These are phyloP conservation scores for Herpetotheres cachinnans DNA, from an alignment of 2,113 vertebrate genomes.

Conservation along the genomic window DNA sequence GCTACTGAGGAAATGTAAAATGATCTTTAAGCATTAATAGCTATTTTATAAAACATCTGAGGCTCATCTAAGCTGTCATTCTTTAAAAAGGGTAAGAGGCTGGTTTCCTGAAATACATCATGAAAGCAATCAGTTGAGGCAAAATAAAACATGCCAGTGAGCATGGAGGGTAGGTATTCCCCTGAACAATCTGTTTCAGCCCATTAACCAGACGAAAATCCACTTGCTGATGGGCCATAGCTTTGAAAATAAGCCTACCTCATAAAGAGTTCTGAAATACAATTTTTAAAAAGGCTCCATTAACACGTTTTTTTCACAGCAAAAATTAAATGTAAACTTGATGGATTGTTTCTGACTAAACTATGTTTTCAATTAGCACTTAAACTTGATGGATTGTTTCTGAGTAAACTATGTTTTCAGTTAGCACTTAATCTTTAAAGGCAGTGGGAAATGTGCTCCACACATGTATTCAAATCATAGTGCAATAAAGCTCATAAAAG, in stretches of 20 bases:
- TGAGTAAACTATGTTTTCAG: neutral
- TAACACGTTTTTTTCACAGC: neutral
- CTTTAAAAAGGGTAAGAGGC: neutral
- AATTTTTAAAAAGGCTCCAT: neutral
- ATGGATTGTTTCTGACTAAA: neutral
- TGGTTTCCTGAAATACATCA: neutral
- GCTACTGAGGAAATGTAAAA: neutral
- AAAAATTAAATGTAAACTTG: neutral
- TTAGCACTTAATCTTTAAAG: neutral
- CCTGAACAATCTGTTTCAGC: neutral
- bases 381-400: neutral
- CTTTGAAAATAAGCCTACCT: neutral
- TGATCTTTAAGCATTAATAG: neutral
- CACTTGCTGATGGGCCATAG: neutral
- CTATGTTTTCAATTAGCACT: neutral
- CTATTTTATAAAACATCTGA: neutral
- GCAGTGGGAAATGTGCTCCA: neutral
- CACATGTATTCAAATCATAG: conserved; percentile 20
- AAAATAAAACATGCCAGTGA: neutral
- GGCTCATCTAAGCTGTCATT: neutral
- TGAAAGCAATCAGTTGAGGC: neutral
- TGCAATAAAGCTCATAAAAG: neutral
- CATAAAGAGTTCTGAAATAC: neutral
- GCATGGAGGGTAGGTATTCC: neutral
- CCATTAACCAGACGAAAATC: neutral